Base-by-base conservation (phyloP, 30 jellyfish, hydroid and myxozoan genomes). In the Turritopsis rubra region DNA sequence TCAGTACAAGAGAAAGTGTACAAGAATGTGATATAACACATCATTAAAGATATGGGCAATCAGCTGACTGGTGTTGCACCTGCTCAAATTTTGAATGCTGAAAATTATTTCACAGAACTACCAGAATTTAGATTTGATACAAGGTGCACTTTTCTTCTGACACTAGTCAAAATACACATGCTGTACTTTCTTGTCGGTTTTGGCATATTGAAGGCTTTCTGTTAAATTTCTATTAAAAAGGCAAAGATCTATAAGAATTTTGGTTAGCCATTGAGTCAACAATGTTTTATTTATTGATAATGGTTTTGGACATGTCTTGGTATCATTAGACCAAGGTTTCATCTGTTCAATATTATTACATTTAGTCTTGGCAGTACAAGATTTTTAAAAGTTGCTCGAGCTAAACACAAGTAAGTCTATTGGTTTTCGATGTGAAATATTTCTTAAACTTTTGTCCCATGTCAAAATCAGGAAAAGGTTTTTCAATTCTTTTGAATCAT, bases 61-160 rank as follows among this genome's bases (percentile, higher is more conserved):
- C 97, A 91, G 53, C 81, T 91, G 52, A 84, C 97, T 73, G 97
- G 97, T 29, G 83, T 91, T 54, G 97, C 97, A 22, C 97, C 97
- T 18, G 95, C 97, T 16, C 97, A 91, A 71, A 91, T 91, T 41
- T 85, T 91, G 75, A 84, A 91, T 79, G 96, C 85, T 22, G 97
- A 91, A 28, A 91, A 92, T 79, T 91, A 91, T 75, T 87, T 91
- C 70, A 79, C 89, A 0, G 97, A 91, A 53, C 87, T 91, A 23
- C 96, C 97, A 68, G 97, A 91, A 54, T 91, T 87, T 80, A 95
- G 85, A 65, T 91, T 79, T 66, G 96, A 91, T 25, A 75, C 95
- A 65, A 87, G 96, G 97, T 91, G 65, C 78, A 1, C 30, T 1
- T 7, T 68, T n/a, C 19, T n/a, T n/a, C n/a, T 68, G 16, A 0